These are phyloP conservation scores for Drosophila paracracens DNA, from an alignment of 2,888 invertebrate genomes.

Conservation along the genomic window DNA sequence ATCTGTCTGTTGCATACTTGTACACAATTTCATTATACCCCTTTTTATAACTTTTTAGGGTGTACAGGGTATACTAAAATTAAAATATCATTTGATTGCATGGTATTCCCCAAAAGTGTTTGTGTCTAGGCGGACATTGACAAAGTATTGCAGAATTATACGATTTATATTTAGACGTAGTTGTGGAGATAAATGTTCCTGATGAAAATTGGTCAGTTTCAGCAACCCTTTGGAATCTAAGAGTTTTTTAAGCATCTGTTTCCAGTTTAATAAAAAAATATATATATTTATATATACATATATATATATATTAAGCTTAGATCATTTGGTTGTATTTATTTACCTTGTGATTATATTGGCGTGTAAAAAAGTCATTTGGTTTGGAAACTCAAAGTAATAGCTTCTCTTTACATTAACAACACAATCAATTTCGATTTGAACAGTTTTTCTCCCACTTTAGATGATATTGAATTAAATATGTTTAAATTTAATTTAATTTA, in stretches of 20 bases:
- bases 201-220: not conserved
- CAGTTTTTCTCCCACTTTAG: too few relatives aligned
- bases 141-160: not conserved
- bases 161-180: not conserved
- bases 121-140: not conserved
- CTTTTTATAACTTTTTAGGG: not conserved
- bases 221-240: not conserved
- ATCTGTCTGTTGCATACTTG: not conserved
- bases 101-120: constrained; percentile 41
- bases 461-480: too few relatives aligned
- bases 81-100: not conserved
- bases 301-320: not conserved
- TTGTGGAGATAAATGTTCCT: not conserved
- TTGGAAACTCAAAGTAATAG: not conserved
- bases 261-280: not conserved
- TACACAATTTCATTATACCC: not conserved
- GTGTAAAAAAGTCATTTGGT: not conserved
- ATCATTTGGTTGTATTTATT: not conserved
- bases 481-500: too few relatives aligned
- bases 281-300: not conserved
- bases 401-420: too few relatives aligned
- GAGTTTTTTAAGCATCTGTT: not conserved
- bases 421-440: too few relatives aligned
- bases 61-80: not conserved
- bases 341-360: not conserved